Base-by-base conservation (phyloP, 2,888 invertebrate genomes). In the Oxycera nigricornis region DNA sequence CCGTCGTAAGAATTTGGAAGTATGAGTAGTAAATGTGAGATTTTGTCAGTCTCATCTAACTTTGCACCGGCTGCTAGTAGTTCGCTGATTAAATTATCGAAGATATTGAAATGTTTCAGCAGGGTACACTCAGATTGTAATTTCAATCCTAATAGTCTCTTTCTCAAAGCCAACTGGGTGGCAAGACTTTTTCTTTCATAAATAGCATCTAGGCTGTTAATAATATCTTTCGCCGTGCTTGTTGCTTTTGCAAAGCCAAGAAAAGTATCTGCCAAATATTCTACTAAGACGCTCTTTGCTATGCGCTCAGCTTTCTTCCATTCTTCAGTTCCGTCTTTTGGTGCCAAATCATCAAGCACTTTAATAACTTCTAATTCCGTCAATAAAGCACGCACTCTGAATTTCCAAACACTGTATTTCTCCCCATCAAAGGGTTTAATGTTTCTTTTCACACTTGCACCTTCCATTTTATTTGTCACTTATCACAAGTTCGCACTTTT, bases 41-140 rank as follows among this genome's bases (percentile, higher is more conserved):
- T 77, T 77, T 82, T 83, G 68, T 83, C 82, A 2, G 79, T 81
- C n/a, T n/a, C n/a, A 77, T 84, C 82, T 2, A 83, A 59, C 62
- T 79, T 81, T 1, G 81, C 82, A 30, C 84, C 83, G 11, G 82
- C 80, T 0, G 81, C 79, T 4, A 77, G 20, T 57, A 84, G 76
- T 67, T 84, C 82, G 2, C 78, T 76, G 0, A 83, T 78, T 6
- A 83, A 57, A 26, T 82, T 79, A 73, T 84, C 83, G 75, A 84
- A 84, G 2, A 57, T 50, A 1, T 73, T 77, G 26, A 59, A 11
- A n/a, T n/a, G n/a, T n/a, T n/a, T n/a, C n/a, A n/a, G 46, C 46
- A 55, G 55, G 2, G 31, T 2, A 30, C 20, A 46, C 11, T 73
- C 76, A 31, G 65, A 72, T 61, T 62, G 39, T 55, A 74, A 68